Conservation (phyloP, 2,113 vertebrate species). For the Coptodon rendalli region DNA sequence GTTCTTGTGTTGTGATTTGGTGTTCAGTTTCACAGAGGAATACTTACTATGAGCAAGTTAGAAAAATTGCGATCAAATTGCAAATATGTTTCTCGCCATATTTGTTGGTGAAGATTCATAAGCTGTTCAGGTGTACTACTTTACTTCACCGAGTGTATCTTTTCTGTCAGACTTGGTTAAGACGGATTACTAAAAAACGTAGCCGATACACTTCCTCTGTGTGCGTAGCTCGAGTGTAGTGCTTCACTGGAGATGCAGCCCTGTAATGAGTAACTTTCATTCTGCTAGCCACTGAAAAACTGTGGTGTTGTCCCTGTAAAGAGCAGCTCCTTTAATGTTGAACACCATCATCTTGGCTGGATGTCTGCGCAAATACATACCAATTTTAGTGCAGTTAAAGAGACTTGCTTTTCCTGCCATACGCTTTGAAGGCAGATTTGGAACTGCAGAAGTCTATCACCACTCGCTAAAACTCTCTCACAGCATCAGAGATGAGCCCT, state of each 20-base stretch:
- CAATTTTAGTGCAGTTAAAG: not conserved
- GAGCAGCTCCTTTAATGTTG: not conserved
- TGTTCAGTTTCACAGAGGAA: not conserved
- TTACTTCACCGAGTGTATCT: not conserved
- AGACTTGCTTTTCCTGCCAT: not conserved
- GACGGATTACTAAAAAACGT: not conserved
- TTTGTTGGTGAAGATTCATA: not conserved
- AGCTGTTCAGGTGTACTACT: not conserved
- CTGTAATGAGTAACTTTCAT: not conserved
- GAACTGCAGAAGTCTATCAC: not conserved
- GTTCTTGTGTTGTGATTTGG: not conserved
- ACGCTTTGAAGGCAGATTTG: not conserved
- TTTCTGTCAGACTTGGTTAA: not conserved
- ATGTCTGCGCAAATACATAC: not conserved
- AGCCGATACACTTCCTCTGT: not conserved
- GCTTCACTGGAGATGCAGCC: not conserved
- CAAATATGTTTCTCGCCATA: not conserved
- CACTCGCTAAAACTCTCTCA: not conserved
- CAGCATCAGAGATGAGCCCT: not conserved
- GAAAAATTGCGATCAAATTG: not conserved
- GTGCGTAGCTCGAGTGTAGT: not conserved
- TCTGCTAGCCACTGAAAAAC: not conserved
- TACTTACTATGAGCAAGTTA: not conserved
- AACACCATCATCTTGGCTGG: not conserved
- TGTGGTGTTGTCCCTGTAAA: not conserved